Conservation (phyloP, 2,888 invertebrate genomes). For the Silvanus unidentatus region DNA sequence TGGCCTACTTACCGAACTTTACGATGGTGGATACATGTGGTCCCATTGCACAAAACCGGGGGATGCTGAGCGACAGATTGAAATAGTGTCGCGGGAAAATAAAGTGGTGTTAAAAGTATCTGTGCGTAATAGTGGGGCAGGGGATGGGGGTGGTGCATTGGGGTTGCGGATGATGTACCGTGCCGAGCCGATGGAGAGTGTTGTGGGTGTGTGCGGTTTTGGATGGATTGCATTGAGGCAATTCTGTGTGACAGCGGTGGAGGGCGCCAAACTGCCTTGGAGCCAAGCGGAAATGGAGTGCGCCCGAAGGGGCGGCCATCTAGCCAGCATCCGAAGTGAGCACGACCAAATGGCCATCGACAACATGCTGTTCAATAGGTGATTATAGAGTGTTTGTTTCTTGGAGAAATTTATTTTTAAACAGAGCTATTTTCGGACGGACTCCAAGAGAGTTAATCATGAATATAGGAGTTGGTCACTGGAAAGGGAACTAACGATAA, state of each 20-base stretch:
- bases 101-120: slow-evolving; percentile 48
- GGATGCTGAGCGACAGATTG: slow-evolving; percentile 53
- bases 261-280: slow-evolving; percentile 57
- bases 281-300: slow-evolving; percentile 64
- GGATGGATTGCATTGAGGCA: slow-evolving; percentile 65
- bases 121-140: slow-evolving; percentile 25
- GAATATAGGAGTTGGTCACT: too few relatives aligned
- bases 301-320: slow-evolving; percentile 58
- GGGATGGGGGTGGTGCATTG: slow-evolving; percentile 19
- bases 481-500: too few relatives aligned
- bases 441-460: too few relatives aligned
- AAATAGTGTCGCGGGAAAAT: slow-evolving; percentile 56
- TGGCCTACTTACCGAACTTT: slow-evolving; percentile 54
- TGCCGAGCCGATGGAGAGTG: slow-evolving; percentile 56
- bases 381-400: slow-evolving; percentile 26
- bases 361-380: slow-evolving; percentile 61
- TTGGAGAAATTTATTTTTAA: slow-evolving; percentile 11
- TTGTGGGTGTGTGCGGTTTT: slow-evolving; percentile 62
- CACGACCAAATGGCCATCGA: slow-evolving; percentile 60
- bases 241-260: slow-evolving; percentile 60
- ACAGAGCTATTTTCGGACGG: background rate
- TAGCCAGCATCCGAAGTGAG: slow-evolving; percentile 60
- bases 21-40: slow-evolving; percentile 56
- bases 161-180: slow-evolving; percentile 56
- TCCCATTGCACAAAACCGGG: slow-evolving; percentile 56